Evolutionary conservation across 2,888 invertebrate species (phyloP).

Genomic region (Desoria tigrina): DNA sequence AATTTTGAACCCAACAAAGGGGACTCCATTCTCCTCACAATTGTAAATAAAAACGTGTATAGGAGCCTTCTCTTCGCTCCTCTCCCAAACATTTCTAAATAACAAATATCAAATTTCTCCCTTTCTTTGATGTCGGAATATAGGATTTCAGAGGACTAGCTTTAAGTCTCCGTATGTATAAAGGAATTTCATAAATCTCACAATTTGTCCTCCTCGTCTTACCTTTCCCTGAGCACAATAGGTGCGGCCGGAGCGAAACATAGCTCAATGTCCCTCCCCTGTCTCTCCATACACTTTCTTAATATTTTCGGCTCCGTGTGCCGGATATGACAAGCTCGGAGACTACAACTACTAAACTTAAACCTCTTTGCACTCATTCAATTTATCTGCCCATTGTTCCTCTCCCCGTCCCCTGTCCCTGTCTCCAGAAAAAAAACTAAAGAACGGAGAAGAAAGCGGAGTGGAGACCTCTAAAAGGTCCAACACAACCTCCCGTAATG

Average conservation of each 20-base stretch:
- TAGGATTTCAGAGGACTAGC: slow-evolving; percentile 17
- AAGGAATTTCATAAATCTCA: slow-evolving; percentile 35
- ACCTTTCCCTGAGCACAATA: background rate
- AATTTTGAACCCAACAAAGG: background rate
- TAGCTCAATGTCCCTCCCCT: background rate
- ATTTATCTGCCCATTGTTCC: slow-evolving; percentile 14
- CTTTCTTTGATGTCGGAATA: slow-evolving; percentile 34
- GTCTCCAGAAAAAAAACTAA: too few species aligned
- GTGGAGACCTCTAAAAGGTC: too few species aligned
- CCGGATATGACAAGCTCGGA: too few species aligned
- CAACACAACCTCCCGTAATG: slow-evolving; percentile 13
- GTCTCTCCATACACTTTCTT: background rate
- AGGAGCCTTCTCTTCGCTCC: background rate
- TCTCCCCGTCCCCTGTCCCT: background rate
- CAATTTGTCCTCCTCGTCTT: slow-evolving; percentile 19
- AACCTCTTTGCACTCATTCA: slow-evolving; percentile 6
- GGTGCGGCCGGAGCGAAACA: background rate
- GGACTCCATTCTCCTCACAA: background rate
- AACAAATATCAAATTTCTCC: slow-evolving; percentile 30
- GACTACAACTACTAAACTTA: too few species aligned
- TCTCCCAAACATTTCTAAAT: slow-evolving; percentile 16
- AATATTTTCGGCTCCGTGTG: too few species aligned
- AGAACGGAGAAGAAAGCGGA: too few species aligned
- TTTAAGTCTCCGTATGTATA: slow-evolving; percentile 15
- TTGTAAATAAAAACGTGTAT: background rate